Base-by-base conservation (phyloP, 64 coral and sea anemone species). In the Actinia equina region DNA sequence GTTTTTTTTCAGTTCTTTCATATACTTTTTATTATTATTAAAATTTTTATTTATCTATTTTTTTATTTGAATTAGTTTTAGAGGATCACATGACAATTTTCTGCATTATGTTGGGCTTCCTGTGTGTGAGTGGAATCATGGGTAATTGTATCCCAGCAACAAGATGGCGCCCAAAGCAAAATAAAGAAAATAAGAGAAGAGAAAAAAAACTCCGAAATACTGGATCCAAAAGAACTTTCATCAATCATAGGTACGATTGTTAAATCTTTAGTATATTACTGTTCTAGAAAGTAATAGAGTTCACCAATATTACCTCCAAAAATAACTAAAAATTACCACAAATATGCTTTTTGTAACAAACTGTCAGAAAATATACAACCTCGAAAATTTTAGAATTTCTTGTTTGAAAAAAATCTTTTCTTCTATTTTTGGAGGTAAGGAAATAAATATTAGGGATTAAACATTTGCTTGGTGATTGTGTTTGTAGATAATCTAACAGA, bases 141-240 rank as follows among this genome's bases (percentile, higher is more conserved):
- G 78, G 78, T 81, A 81, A 49, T 81, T 81, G 87, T 88, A 53
- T 88, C 87, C 87, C 87, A 88, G 87, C 87, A 88, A 88, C 87
- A 88, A 80, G 76, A 61, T 57, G 87, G 87, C 87, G 87, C 77
- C 57, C 19, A 88, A 88, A 79, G 46, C 51, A 88, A 88, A 77
- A 82, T 81, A 81, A 44, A 81, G 78, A 81, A 81, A 81, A 74
- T 74, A 30, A 9, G 13, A 74, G 27, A 4, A 30, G 69, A 41
- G 20, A 11, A 14, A 41, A 12, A 74, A 74, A 27, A 74, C 26
- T 13, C 9, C 27, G 25, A 74, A 74, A 74, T 74, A 27, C 27
- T 74, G 69, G 13, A 13, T 74, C 42, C 1, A 74, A 30, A 14
- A 74, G n/a, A 27, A 27, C 6, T 74, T 74, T 74, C 41, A 30